Base-by-base conservation (phyloP, 2,113 vertebrate species). In the Lagopus muta region DNA sequence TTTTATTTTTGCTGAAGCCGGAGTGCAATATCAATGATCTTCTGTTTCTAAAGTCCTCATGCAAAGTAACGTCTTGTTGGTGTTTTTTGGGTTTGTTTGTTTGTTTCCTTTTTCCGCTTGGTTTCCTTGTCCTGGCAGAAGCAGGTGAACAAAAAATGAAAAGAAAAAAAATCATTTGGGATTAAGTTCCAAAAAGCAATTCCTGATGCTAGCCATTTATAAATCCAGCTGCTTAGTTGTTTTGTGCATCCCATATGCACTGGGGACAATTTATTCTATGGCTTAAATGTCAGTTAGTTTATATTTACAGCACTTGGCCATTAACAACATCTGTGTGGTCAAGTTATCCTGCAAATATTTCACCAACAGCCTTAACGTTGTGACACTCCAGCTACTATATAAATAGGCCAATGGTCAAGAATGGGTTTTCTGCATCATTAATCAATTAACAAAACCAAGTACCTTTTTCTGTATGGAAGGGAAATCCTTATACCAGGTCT, bases 1-100 rank as follows among this genome's bases (percentile, higher is more conserved):
- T 34, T 78, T 90, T 90, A 80, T 88, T 94, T 93, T 65, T 90
- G 60, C 42, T 81, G 69, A 66, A 94, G n/a, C 17, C 55, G 67
- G 55, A 11, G 21, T 83, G 8, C 36, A 77, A 19, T n/a, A 78
- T 34, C n/a, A 45, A 14, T 71, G 42, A 28, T 50, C 11, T 77
- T 92, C 77, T 67, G 71, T 78, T 77, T 42, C 45, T 93, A 42
- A 86, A 84, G 78, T 67, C 28, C n/a, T 77, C 34, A 42, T 34
- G n/a, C 69, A 77, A 64, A 89, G 21, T 14, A 72, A 15, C 17
- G 38, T 3, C 24, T 67, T 89, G 58, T 20, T 87, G 67, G 47
- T 30, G 76, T 30, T 11, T 43, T 43, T 43, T 43, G 42, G 42
- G 38, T 38, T 38, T 38, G 38, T 43, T 32, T 20, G 7, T 50